Conservation (phyloP, 2,888 invertebrate genomes). For the Eupithecia abbreviata region DNA sequence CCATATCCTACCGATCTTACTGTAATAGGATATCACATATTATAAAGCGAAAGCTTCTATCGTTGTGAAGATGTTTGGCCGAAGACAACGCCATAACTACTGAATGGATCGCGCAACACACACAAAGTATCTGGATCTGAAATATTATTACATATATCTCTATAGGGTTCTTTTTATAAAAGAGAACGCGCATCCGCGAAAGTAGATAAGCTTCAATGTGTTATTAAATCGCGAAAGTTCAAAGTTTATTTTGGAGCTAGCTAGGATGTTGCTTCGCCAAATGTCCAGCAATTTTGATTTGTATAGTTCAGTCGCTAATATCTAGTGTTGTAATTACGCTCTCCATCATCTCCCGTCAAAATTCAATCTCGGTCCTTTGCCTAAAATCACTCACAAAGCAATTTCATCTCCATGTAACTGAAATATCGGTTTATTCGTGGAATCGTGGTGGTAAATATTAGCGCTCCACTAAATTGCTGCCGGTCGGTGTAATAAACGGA, state of each 20-base stretch:
- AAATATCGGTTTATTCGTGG: constrained; percentile 32
- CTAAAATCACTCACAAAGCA: constrained; percentile 29
- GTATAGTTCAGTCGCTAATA: neutral
- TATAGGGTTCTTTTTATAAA: too few relatives aligned
- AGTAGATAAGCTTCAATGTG: too few relatives aligned
- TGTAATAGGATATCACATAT: too few relatives aligned
- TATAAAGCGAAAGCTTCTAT: too few relatives aligned
- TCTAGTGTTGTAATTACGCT: constrained; percentile 11
- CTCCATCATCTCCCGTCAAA: constrained; percentile 19
- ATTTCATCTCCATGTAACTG: constrained; percentile 28
- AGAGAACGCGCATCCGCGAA: too few relatives aligned
- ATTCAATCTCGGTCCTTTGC: constrained; percentile 28
- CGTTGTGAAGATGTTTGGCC: too few relatives aligned
- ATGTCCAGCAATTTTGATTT: neutral
- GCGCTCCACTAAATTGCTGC: constrained; percentile 53
- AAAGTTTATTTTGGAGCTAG: neutral
- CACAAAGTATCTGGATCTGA: too few relatives aligned
- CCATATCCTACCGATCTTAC: too few relatives aligned
- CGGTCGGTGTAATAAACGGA: constrained; percentile 41
- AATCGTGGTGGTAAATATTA: constrained; percentile 53
- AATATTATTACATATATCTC: too few relatives aligned
- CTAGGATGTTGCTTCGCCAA: neutral
- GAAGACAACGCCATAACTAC: too few relatives aligned
- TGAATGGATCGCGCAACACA: too few relatives aligned
- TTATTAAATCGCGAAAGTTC: neutral